Evolutionary conservation across 2,888 invertebrate genomes (phyloP), one percentile per base, ranked within the genome.

Genomic region (Hirtodrosophila alboralis): DNA sequence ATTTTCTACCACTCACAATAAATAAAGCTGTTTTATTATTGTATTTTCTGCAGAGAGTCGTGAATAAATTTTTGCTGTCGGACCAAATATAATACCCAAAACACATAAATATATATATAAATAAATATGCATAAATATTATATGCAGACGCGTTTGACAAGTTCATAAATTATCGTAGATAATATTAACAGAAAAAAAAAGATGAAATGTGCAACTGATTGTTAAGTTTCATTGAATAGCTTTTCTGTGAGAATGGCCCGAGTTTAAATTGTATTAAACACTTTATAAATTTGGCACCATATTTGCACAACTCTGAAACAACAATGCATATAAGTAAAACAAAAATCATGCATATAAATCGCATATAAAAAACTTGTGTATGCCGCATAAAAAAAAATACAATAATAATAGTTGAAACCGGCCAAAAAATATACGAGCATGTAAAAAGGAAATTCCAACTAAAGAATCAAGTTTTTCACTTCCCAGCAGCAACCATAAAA

Each of bases 11-110:
- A 45, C 27, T 52, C 60, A 56, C 72, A 73, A 73, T 72, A 72
- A 72, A 73, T 69, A 72, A 72, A 61, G 51, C 58, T 49, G 44
- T 72, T 64, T 68, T 71, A 68, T 68, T 72, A 49, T 71, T 63
- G 52, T 62, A 63, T 60, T 64, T 62, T 53, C 59, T 53, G 54
- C 52, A 47, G 47, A 48, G 38, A 41, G 44, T 52, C 57, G 61
- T 56, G 72, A 72, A 72, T 72, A 69, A 58, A 72, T 60, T 68
- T 60, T 51, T 47, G 21, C 52, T 53, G 66, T n/a, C n/a, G n/a
- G n/a, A 45, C 38, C 47, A 58, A 65, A 69, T 48, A 68, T 60
- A 68, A 59, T 43, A 12, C 10, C 36, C 34, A 54, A 23, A 2
- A 23, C 3, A 23, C 23, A 23, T 8, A 23, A 6, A 23, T 8